Base-by-base conservation (phyloP, 2,888 invertebrate genomes). In the Calephelis perditalis region DNA sequence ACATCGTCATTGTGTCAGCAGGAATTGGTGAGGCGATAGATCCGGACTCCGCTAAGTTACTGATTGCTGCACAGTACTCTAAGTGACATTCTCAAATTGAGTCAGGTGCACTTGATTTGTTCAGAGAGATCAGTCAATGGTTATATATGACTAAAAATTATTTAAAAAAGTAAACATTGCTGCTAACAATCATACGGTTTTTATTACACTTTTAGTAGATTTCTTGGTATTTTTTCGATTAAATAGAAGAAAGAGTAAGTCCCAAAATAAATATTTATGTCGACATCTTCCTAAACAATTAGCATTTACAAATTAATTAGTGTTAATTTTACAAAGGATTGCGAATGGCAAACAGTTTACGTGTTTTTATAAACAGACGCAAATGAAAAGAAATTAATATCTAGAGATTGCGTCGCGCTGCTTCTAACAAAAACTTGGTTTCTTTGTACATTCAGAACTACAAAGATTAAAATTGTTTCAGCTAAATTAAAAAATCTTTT, bases 391-490 rank as follows among this genome's bases (percentile, higher is more conserved):
- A 52, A 52, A 52, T 52, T 52, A 52, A 52, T 52, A 52, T 52
- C 52, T 52, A 11, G 52, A 8, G 52, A 52, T 52, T 52, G 52
- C 52, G 52, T 52, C 52, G 52, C 52, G 52, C 35, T 52, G 54
- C 56, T 47, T 49, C 12, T 45, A 60, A 47, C 54, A 57, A 60
- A 57, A 60, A 61, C 56, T 57, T 59, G 58, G 55, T 55, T 56
- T 59, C 57, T 61, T 63, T 57, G 49, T 58, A 61, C 57, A 67
- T 65, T 62, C 57, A 54, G 58, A 54, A 57, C 62, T 49, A 58
- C 49, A 59, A 35, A 59, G 65, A 67, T 65, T 67, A 65, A 67
- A 64, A 65, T 63, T 63, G 63, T 68, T 66, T 65, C 52, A 67
- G 61, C 63, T 43, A 63, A 64, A 66, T 67, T 64, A 65, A 69